phyloP scores from a whole-genome alignment of 2,113 vertebrate species.

The Natator depressus region DNA sequence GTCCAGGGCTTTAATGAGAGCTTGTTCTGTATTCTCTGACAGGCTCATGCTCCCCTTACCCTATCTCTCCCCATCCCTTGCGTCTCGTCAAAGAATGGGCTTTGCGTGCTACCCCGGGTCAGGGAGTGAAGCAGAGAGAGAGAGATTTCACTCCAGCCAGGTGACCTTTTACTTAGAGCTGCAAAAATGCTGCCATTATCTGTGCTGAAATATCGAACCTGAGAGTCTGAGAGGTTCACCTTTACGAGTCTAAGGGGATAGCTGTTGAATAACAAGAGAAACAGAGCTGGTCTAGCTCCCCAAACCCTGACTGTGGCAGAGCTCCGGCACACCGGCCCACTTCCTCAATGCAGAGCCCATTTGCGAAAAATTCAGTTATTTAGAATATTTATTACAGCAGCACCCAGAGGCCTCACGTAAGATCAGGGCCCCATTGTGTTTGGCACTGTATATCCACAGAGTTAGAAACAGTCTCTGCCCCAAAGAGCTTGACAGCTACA shows the following conservation, averaged over 20 bases:
- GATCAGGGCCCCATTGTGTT: background rate
- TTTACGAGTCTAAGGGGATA: background rate
- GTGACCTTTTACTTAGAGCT: background rate
- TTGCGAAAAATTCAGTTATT: background rate
- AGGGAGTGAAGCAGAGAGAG: background rate
- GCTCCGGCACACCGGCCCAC: background rate
- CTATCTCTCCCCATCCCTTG: background rate
- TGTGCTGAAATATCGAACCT: slow-evolving; percentile 9
- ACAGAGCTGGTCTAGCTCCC: background rate
- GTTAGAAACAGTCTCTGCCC: background rate
- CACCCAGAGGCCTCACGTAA: background rate
- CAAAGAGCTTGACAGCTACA: background rate
- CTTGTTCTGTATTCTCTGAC: slow-evolving; percentile 3
- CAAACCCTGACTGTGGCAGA: background rate
- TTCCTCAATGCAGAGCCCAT: background rate
- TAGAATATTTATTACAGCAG: background rate
- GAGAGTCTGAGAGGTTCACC: background rate
- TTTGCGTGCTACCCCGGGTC: background rate
- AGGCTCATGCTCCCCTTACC: background rate
- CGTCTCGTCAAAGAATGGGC: background rate
- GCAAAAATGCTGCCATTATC: background rate
- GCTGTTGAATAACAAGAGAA: fast-evolving
- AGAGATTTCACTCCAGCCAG: background rate
- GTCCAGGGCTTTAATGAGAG: background rate
- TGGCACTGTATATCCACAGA: background rate